phyloP scores from a whole-genome alignment of 2,888 invertebrate species.

The Euplagia quadripunctaria region DNA sequence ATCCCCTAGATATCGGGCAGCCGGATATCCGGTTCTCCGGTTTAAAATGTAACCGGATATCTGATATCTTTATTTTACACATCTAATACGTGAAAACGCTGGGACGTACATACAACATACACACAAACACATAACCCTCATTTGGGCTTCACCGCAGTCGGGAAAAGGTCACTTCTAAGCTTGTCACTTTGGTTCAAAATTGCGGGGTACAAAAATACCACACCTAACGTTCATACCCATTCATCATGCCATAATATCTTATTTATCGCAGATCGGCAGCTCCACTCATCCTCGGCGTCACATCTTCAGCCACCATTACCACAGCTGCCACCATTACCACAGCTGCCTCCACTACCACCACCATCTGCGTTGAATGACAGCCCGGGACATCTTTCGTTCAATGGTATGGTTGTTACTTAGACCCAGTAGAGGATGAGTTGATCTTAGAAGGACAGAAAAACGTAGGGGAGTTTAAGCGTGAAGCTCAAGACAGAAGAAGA shows the following conservation, averaged over 20 bases:
- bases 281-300: not conserved
- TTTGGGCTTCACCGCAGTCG: too few relatives aligned
- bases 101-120: too few relatives aligned
- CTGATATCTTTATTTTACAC: too few relatives aligned
- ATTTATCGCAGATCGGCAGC: not conserved
- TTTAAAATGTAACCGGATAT: too few relatives aligned
- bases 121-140: too few relatives aligned
- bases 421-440: not conserved
- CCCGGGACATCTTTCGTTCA: not conserved
- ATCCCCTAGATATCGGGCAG: too few relatives aligned
- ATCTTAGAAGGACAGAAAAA: not conserved
- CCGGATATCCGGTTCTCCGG: too few relatives aligned
- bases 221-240: not conserved
- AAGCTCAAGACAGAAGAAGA: too few relatives aligned
- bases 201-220: not conserved
- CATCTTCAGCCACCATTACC: not conserved
- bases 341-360: not conserved
- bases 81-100: too few relatives aligned
- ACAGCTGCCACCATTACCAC: not conserved
- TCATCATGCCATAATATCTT: not conserved
- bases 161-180: not conserved
- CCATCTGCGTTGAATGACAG: not conserved
- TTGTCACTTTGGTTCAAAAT: not conserved
- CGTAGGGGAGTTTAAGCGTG: not conserved
- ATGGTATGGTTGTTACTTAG: slow-evolving; percentile 6